A percentile compares a stretch with the other conserved stretches of the same genome.
Evolutionary conservation across 2,113 vertebrate genomes (phyloP).

Genomic region (Rhabdornis inornatus): DNA sequence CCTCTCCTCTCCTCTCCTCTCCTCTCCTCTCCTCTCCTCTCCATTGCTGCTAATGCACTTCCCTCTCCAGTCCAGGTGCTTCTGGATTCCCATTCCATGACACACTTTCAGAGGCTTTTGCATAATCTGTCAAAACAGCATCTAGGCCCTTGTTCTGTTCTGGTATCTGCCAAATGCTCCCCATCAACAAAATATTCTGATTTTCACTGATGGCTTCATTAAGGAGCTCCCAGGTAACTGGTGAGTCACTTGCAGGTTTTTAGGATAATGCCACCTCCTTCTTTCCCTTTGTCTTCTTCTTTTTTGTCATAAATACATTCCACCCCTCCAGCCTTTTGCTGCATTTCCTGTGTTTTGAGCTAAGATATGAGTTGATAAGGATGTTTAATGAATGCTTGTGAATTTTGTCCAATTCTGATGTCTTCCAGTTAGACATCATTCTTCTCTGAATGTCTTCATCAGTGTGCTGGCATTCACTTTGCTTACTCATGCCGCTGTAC

Average conservation of each 20-base stretch:
- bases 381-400: background rate
- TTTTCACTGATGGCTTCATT: background rate
- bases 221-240: background rate
- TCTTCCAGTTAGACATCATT: background rate
- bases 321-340: background rate
- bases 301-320: background rate
- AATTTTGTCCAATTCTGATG: background rate
- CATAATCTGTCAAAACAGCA: background rate
- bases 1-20: background rate
- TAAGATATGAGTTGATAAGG: background rate
- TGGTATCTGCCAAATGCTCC: background rate
- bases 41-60: background rate
- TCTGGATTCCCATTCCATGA: background rate
- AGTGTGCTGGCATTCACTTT: background rate
- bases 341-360: background rate
- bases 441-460: background rate
- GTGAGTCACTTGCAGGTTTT: background rate
- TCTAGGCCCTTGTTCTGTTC: background rate
- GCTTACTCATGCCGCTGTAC: background rate
- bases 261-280: background rate
- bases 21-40: background rate
- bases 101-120: background rate
- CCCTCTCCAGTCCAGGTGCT: background rate
- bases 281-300: no score
- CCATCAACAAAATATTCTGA: background rate